Evolutionary conservation across 2,888 invertebrate genomes (phyloP).

Genomic region (Eristalinus sepulchralis): DNA sequence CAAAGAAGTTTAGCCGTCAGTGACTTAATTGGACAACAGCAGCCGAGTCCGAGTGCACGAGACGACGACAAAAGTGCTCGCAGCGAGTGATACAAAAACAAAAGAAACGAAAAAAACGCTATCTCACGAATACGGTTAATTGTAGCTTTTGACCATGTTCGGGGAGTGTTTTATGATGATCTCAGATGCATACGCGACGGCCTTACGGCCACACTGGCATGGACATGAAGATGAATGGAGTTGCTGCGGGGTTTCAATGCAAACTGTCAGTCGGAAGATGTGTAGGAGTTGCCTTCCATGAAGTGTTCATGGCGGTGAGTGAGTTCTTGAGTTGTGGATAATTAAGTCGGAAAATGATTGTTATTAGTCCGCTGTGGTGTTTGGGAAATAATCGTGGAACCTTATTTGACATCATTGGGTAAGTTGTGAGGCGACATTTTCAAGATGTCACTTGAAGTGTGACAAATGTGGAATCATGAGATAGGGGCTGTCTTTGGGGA

Average conservation of each 20-base stretch:
- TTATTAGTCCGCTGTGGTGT: neutral
- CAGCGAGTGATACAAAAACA: too few species aligned
- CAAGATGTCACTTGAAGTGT: neutral
- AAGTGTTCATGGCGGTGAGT: neutral
- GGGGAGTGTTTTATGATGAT: conserved; percentile 37
- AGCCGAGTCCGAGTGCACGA: neutral
- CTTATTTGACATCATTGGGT: neutral
- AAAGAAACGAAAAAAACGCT: conserved; percentile 11
- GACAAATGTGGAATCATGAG: neutral
- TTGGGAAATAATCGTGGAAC: neutral
- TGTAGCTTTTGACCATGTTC: conserved; percentile 34
- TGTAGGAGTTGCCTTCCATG: neutral
- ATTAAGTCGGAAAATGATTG: neutral
- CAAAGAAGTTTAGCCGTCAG: neutral
- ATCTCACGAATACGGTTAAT: conserved; percentile 40
- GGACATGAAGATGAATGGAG: neutral
- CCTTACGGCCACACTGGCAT: conserved; percentile 48
- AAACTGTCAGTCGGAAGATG: neutral
- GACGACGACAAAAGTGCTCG: neutral
- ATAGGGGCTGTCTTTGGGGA: too few species aligned
- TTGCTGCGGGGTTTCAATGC: neutral
- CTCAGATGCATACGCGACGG: conserved; percentile 50
- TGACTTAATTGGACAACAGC: neutral
- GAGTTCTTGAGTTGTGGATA: neutral
- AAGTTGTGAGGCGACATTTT: neutral